Evolutionary conservation across 1,140 invertebrate genomes (phyloP), one percentile per base, ranked within the genome.

Genomic region (Heliconius hewitsoni): DNA sequence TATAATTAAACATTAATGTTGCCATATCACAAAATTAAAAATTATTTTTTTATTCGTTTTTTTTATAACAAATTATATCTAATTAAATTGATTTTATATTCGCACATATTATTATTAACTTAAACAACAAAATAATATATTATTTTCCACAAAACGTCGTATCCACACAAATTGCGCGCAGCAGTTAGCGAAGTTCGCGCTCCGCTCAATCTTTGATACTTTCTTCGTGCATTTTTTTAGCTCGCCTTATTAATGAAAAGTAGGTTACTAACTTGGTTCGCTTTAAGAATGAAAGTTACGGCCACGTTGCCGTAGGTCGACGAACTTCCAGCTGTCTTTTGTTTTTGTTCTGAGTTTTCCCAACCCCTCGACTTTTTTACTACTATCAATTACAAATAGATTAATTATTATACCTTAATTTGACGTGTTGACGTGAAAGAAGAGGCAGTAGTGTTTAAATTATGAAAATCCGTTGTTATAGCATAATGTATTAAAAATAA

Each of bases 181-280:
- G 79, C 87, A 85, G 83, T 84, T 85, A 83, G 85, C 86, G 86
- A 94, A 94, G 88, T 93, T 93, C 92, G 91, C 90, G 89, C 88
- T 90, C 85, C 88, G 91, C 91, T 93, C 93, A 94, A 94, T 94
- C 92, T 93, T 93, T 94, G 93, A 94, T 94, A 94, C 93, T 94
- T 94, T 93, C 91, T 93, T 94, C 91, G 87, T 93, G 92, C 91
- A 92, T 93, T 94, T 94, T 93, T 94, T 94, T 93, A 94, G 92
- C 91, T 90, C 88, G 90, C 89, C 92, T 93, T 94, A 94, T 94
- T 94, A 94, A 94, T 94, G 93, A 94, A 94, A 94, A 94, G 93
- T 94, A 93, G 93, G 92, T 94, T 94, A 94, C 89, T 91, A 94
- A 94, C 91, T 94, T 91, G 86, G 87, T 90, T 89, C 90, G 87